Evolutionary conservation across 2,797 vertebrate species (phyloP).

Genomic region (Labeo calbasu): DNA sequence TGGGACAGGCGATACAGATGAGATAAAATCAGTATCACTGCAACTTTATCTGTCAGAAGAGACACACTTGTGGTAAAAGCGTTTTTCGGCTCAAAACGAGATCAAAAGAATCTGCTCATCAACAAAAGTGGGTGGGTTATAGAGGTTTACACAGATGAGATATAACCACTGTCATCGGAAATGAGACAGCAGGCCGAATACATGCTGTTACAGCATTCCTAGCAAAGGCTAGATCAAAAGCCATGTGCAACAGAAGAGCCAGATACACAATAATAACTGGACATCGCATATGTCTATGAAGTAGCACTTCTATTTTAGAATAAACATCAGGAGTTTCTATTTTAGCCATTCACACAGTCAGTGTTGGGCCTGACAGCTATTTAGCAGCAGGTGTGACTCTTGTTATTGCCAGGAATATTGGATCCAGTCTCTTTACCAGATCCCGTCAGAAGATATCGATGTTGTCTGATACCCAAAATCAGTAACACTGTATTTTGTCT

Average conservation of each 20-base stretch:
- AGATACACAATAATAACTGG: not conserved
- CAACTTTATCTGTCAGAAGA: slow-evolving; percentile 20
- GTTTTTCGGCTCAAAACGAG: slow-evolving; percentile 33
- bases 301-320: not conserved
- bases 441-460: not conserved
- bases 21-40: slow-evolving; percentile 22
- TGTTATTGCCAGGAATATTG: not conserved
- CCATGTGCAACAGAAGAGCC: not conserved
- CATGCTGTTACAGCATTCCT: slow-evolving; percentile 11
- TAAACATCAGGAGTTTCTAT: not conserved
- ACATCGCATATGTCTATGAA: not conserved
- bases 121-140: slow-evolving; percentile 3
- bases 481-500: not conserved
- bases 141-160: slow-evolving; percentile 43
- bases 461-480: not conserved
- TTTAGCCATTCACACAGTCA: not conserved
- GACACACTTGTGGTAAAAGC: slow-evolving; percentile 26
- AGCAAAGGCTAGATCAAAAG: slow-evolving; percentile 11
- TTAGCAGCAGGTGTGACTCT: not conserved
- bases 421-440: not conserved
- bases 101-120: slow-evolving; percentile 42
- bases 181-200: slow-evolving; percentile 11
- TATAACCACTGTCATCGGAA: slow-evolving; percentile 18
- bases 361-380: not conserved
- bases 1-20: slow-evolving; percentile 33